Conservation (phyloP, 1,140 invertebrate species). For the Lutraria rhynchaena region DNA sequence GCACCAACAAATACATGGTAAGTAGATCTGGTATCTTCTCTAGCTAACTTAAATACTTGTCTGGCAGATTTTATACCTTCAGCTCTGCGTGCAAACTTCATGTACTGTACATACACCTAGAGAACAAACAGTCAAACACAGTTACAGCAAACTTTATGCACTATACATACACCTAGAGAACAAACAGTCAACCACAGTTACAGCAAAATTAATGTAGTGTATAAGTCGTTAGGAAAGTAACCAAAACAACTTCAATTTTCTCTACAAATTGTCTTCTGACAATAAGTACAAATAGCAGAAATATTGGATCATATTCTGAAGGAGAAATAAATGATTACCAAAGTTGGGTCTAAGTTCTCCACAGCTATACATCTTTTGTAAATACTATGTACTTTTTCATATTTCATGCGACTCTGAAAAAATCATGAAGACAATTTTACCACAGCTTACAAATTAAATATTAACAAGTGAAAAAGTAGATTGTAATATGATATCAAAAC, state of each 20-base stretch:
- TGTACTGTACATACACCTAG: slow-evolving; percentile 95
- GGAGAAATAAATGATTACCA: slow-evolving; percentile 90
- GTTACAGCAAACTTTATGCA: slow-evolving; percentile 99
- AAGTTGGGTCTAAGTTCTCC: slow-evolving; percentile 94
- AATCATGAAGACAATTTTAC: too few species aligned
- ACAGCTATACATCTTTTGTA: slow-evolving; percentile 96
- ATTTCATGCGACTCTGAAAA: slow-evolving; percentile 92
- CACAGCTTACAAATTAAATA: too few species aligned
- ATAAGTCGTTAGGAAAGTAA: too few species aligned
- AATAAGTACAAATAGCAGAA: too few species aligned
- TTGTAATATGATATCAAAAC: too few species aligned
- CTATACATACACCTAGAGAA: slow-evolving; percentile 90
- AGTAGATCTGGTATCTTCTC: slow-evolving; percentile 93
- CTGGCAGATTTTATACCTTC: slow-evolving; percentile 99
- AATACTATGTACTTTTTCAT: slow-evolving; percentile 98
- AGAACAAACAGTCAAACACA: too few species aligned
- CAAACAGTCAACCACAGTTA: too few species aligned
- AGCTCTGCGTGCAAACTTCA: slow-evolving; percentile 98
- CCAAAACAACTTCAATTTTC: too few species aligned
- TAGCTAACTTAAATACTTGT: slow-evolving; percentile 95
- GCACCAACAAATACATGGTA: slow-evolving; percentile 98
- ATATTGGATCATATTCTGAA: too few species aligned
- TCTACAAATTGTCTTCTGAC: too few species aligned
- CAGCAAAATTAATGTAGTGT: slow-evolving; percentile 99
- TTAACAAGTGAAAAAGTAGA: too few species aligned